These are phyloP conservation scores for Scyliorhinus canicula DNA, from an alignment of 2,797 vertebrate genomes.

Conservation along the genomic window DNA sequence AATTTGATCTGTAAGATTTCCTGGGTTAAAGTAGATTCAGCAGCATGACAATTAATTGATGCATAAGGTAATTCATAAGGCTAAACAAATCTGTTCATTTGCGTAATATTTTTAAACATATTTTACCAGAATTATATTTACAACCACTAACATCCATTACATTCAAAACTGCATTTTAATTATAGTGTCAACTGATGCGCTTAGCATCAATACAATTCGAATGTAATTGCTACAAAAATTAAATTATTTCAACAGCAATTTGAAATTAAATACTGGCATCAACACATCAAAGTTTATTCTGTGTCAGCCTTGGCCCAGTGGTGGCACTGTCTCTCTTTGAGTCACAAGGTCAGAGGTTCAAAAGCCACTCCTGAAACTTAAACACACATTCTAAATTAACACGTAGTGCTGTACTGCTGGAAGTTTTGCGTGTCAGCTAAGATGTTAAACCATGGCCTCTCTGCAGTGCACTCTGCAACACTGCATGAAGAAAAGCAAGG, in stretches of 20 bases:
- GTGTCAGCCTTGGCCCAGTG: background rate
- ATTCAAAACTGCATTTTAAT: background rate
- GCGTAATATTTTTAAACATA: background rate
- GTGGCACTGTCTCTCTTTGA: background rate
- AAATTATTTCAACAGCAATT: background rate
- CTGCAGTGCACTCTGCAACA: background rate
- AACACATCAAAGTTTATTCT: background rate
- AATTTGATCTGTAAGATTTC: background rate
- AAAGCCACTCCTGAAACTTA: constrained; percentile 22
- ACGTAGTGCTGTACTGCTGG: background rate
- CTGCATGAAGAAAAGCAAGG: background rate
- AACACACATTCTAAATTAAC: background rate
- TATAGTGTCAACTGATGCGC: background rate
- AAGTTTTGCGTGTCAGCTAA: background rate
- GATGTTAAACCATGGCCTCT: background rate
- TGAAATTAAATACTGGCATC: background rate
- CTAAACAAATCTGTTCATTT: background rate
- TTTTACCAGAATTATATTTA: background rate
- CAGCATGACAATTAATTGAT: background rate
- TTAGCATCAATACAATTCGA: constrained; percentile 1
- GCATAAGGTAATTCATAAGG: background rate
- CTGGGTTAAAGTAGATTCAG: background rate
- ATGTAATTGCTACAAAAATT: background rate
- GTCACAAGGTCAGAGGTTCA: background rate
- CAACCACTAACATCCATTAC: background rate